These are phyloP conservation scores for Hippolais icterina DNA, from an alignment of 2,113 vertebrate genomes.

Conservation along the genomic window DNA sequence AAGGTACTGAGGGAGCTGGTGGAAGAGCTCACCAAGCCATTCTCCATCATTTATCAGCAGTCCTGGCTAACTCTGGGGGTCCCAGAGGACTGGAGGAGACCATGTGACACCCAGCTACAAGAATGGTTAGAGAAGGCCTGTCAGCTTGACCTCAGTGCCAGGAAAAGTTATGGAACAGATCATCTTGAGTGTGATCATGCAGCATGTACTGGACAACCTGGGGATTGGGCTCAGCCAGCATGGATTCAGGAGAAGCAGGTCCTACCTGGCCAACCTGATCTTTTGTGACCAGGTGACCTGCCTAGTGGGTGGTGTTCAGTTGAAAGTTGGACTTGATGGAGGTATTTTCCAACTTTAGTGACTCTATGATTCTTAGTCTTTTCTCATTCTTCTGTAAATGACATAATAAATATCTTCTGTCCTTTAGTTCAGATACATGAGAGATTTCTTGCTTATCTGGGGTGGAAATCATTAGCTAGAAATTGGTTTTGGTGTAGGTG, in stretches of 20 bases:
- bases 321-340: not conserved
- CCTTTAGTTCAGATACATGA: conserved; percentile 39
- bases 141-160: not conserved
- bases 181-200: fast-evolving
- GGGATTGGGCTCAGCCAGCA: not conserved
- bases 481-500: conserved; percentile 71
- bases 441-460: conserved; percentile 52
- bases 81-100: not conserved
- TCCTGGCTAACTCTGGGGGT: not conserved
- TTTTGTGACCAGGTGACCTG: not conserved
- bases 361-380: conserved; percentile 4
- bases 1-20: not conserved
- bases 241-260: not conserved
- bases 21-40: not conserved
- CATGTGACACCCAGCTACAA: not conserved
- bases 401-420: conserved; percentile 14
- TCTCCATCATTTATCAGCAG: not conserved
- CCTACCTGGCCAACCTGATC: not conserved
- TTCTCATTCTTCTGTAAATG: conserved; percentile 38
- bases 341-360: not conserved
- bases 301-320: not conserved
- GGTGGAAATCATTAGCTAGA: conserved; percentile 63
- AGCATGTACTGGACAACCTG: not conserved
- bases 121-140: not conserved
- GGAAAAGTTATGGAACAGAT: not conserved